These are phyloP conservation scores for Drosophila maculinotata DNA, from an alignment of 2,888 invertebrate genomes.

Conservation along the genomic window DNA sequence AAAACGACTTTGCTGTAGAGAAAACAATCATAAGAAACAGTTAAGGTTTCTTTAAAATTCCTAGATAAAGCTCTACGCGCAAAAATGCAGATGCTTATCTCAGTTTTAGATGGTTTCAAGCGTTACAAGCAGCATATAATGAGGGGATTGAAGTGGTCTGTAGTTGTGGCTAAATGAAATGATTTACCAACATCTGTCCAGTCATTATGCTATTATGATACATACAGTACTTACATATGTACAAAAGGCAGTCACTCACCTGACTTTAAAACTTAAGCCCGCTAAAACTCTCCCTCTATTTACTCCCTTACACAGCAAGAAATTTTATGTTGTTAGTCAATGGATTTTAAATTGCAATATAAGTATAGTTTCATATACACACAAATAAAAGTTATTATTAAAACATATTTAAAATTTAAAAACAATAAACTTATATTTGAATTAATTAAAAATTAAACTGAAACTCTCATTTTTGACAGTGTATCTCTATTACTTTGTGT, in stretches of 20 bases:
- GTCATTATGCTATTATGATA: slow-evolving; percentile 23
- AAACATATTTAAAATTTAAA: too few relatives aligned
- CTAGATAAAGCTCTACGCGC: slow-evolving; percentile 18
- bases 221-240: slow-evolving; percentile 3
- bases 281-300: too few relatives aligned
- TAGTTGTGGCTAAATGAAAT: slow-evolving; percentile 19
- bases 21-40: slow-evolving; percentile 34
- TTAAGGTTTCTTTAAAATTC: slow-evolving; percentile 20
- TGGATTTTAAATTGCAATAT: background rate
- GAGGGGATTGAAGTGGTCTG: slow-evolving; percentile 1
- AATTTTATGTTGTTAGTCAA: too few relatives aligned
- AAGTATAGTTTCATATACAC: too few relatives aligned
- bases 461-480: background rate
- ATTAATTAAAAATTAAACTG: background rate
- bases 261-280: slow-evolving; percentile 6
- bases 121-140: slow-evolving; percentile 10
- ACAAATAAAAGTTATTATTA: too few relatives aligned
- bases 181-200: slow-evolving; percentile 5
- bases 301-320: background rate
- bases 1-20: slow-evolving; percentile 24
- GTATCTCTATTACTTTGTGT: slow-evolving; percentile 24
- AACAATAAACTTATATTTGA: background rate
- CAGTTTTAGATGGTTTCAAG: background rate
- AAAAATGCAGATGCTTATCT: slow-evolving; percentile 39
- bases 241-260: slow-evolving; percentile 25